Conservation (phyloP, 2,888 invertebrate genomes). For the Amiota minor region DNA sequence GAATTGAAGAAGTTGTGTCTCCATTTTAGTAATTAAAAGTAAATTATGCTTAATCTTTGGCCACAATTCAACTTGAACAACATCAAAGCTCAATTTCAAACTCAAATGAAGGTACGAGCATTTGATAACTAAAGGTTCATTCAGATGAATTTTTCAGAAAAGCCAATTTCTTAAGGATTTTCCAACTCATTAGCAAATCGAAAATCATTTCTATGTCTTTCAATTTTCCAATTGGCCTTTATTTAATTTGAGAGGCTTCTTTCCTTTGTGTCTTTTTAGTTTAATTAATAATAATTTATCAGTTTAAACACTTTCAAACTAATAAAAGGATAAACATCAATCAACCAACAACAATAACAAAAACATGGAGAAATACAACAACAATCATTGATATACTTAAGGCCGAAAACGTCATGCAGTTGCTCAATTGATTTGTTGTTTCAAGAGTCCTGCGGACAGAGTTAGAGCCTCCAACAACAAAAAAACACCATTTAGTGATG, state of each 20-base stretch:
- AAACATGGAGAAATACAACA: background rate
- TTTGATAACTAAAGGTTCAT: no score
- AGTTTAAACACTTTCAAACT: conserved; percentile 27
- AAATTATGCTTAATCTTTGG: conserved; percentile 24
- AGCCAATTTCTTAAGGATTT: background rate
- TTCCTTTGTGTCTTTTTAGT: background rate
- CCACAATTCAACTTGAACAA: background rate
- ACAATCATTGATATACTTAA: conserved; percentile 21
- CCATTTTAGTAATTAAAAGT: background rate
- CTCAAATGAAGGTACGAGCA: no score
- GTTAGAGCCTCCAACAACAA: background rate
- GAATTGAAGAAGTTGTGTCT: conserved; percentile 7
- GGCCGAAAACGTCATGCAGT: background rate
- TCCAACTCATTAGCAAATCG: background rate
- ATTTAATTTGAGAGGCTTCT: conserved; percentile 21
- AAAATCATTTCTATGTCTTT: background rate
- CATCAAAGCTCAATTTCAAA: conserved; percentile 18
- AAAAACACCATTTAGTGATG: no score
- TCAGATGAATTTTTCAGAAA: no score
- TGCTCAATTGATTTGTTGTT: background rate
- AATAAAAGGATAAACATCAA: background rate
- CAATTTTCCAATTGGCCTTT: conserved; percentile 21
- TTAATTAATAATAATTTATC: conserved; percentile 55
- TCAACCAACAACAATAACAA: background rate
- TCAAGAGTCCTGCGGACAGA: background rate